phyloP scores from a whole-genome alignment of 2,113 vertebrate species.

The Triplophysa siluroides region DNA sequence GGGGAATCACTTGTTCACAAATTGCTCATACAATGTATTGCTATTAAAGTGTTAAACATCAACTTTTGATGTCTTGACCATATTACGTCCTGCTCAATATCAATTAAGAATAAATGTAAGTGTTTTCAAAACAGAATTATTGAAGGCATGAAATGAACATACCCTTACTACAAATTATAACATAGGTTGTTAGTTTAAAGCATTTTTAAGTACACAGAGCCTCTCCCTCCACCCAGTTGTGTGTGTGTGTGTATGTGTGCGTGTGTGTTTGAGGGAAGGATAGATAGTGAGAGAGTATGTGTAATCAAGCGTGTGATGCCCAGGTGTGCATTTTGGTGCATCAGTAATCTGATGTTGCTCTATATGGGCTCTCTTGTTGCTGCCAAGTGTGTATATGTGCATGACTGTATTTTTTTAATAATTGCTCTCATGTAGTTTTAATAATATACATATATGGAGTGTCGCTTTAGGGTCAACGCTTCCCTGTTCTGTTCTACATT shows the following conservation, averaged over 20 bases:
- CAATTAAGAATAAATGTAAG: no score
- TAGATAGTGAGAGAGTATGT: constrained; percentile 1
- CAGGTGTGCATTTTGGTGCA: constrained; percentile 25
- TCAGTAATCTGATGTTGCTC: constrained; percentile 32
- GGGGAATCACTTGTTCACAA: no score
- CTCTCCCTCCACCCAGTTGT: not conserved
- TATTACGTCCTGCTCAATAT: no score
- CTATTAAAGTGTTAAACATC: no score
- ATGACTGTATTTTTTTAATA: not conserved
- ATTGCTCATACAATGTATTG: no score
- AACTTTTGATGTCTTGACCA: no score
- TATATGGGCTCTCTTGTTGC: constrained; percentile 3
- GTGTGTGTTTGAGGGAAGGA: not conserved
- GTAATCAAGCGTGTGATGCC: constrained; percentile 37
- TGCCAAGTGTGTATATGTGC: not conserved
- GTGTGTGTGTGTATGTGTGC: constrained; percentile 15
- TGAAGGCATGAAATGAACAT: no score
- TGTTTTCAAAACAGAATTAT: no score
- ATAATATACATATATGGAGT: not conserved
- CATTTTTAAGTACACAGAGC: not conserved
- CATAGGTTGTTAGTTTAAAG: not conserved
- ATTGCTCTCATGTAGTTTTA: not conserved
- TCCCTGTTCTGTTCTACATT: not conserved
- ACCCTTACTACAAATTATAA: no score
- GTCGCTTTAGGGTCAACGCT: not conserved